Conservation (phyloP, 2,113 vertebrate species). For the Propithecus coquereli region DNA sequence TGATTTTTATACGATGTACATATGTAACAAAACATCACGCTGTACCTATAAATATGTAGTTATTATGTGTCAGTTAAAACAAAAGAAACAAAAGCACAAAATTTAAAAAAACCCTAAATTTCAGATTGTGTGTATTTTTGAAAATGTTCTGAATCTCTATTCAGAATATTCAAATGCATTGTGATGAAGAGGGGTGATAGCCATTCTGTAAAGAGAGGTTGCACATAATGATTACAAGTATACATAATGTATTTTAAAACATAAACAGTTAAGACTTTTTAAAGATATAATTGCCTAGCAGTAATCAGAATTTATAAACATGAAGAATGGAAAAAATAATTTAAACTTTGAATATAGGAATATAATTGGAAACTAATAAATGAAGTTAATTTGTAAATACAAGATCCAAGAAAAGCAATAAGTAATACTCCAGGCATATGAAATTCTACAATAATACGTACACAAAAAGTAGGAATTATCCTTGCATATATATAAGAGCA, state of each 20-base stretch:
- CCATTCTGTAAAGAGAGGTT: neutral
- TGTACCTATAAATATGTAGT: neutral
- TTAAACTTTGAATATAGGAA: neutral
- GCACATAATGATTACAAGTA: neutral
- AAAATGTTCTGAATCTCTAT: neutral
- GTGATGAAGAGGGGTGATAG: neutral
- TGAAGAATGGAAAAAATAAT: neutral
- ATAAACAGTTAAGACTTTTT: neutral
- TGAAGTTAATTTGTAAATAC: neutral
- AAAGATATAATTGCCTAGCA: neutral
- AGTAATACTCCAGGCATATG: neutral
- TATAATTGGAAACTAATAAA: neutral
- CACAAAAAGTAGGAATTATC: neutral
- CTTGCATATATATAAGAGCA: neutral
- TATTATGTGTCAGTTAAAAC: neutral
- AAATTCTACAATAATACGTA: slow-evolving; percentile 20
- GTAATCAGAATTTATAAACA: neutral
- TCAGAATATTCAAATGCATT: neutral
- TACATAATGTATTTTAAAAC: neutral
- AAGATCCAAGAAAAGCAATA: neutral
- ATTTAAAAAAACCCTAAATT: neutral
- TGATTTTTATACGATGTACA: neutral
- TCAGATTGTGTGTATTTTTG: neutral
- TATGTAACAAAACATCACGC: neutral
- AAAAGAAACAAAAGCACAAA: neutral